phyloP scores from a whole-genome alignment of 2,113 vertebrate species.

The Lasiurus borealis region DNA sequence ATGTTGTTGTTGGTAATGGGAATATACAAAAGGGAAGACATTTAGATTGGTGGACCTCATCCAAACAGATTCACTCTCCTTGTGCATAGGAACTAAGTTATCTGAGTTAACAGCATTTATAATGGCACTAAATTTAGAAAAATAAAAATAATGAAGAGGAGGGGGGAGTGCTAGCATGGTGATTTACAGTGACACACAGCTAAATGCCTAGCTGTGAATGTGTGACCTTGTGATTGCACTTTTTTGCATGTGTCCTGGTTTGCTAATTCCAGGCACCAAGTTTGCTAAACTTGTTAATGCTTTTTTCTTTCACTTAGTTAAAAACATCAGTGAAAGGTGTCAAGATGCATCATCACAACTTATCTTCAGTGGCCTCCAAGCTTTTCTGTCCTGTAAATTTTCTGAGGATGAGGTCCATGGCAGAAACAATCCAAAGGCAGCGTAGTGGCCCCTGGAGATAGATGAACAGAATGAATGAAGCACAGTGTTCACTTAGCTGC shows the following conservation, averaged over 20 bases:
- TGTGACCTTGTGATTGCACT: constrained; percentile 77
- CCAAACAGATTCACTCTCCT: constrained; percentile 54
- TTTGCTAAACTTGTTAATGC: not conserved
- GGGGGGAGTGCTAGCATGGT: constrained; percentile 59
- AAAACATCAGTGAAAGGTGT: constrained; percentile 15
- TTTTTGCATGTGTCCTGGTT: constrained; percentile 56
- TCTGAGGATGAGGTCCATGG: constrained; percentile 3
- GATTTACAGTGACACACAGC: constrained; percentile 66
- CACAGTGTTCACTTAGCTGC: constrained; percentile 27
- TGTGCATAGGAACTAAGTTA: constrained; percentile 61
- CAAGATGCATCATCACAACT: not conserved
- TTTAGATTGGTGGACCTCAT: constrained; percentile 36
- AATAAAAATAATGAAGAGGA: constrained; percentile 69
- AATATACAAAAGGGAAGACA: constrained; percentile 46
- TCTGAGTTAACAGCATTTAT: constrained; percentile 71
- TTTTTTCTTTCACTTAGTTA: constrained; percentile 52
- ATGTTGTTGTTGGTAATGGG: constrained; percentile 32
- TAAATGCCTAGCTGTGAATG: constrained; percentile 48
- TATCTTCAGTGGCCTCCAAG: not conserved
- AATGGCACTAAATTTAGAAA: constrained; percentile 79
- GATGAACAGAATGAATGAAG: constrained; percentile 43
- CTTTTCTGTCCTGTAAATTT: constrained; percentile 46
- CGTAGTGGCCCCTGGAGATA: constrained; percentile 55
- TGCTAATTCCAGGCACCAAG: constrained; percentile 36
- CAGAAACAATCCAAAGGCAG: constrained; percentile 46